Evolutionary conservation across 2,113 vertebrate genomes (phyloP).

Genomic region (Lamprologus tigripictilis): DNA sequence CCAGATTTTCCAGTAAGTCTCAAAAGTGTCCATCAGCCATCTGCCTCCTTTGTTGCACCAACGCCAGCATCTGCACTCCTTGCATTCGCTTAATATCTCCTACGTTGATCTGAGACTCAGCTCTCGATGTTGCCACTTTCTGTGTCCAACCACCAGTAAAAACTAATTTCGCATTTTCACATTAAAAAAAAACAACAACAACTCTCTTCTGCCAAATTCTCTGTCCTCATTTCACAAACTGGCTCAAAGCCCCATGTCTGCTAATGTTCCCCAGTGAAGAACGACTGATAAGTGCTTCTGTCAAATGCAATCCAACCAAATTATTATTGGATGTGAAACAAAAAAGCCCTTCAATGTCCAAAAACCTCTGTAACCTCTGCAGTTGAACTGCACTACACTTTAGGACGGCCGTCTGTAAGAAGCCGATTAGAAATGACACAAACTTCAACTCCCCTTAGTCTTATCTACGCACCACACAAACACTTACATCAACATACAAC

Average conservation of each 20-base stretch:
- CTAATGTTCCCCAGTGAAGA: neutral
- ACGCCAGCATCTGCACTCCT: neutral
- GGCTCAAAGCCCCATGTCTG: neutral
- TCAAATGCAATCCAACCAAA: neutral
- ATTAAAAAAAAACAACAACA: neutral
- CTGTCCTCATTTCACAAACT: neutral
- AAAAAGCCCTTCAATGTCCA: neutral
- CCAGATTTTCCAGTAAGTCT: neutral
- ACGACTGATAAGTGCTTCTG: neutral
- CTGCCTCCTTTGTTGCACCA: neutral
- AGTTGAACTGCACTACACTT: neutral
- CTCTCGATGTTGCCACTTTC: neutral
- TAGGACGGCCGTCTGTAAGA: neutral
- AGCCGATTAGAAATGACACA: neutral
- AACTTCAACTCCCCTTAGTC: neutral
- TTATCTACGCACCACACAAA: neutral
- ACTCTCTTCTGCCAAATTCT: neutral
- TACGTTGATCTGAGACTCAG: neutral
- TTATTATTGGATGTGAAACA: neutral
- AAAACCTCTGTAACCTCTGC: neutral
- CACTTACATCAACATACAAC: neutral
- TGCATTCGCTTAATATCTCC: neutral
- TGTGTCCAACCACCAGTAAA: neutral
- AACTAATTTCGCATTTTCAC: fast-evolving
- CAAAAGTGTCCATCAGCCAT: neutral